phyloP scores from a whole-genome alignment of 1,140 invertebrate species.

The Drosophila novamexicana region DNA sequence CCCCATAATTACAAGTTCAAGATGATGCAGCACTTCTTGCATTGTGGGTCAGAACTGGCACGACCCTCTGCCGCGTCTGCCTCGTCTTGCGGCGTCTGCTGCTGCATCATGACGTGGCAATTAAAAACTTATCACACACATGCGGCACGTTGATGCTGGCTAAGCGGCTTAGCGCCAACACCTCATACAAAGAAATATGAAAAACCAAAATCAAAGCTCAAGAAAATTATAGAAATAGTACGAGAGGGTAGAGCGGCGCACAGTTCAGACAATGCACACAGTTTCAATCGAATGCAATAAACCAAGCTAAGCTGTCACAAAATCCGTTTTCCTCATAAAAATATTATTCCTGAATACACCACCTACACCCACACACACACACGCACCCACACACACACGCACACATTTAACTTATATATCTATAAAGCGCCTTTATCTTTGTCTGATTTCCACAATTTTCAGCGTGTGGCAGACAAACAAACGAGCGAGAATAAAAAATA shows the following conservation, averaged over 20 bases:
- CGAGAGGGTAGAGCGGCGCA: neutral
- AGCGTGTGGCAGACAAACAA: conserved; percentile 54
- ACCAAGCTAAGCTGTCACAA: conserved; percentile 66
- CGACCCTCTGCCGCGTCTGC: conserved; percentile 27
- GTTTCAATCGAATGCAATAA: conserved; percentile 66
- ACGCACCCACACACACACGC: neutral
- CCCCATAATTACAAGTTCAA: conserved; percentile 32
- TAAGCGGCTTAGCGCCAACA: conserved; percentile 54
- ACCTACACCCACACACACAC: neutral
- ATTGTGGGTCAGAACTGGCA: conserved; percentile 62
- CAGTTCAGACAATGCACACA: conserved; percentile 4
- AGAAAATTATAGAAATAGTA: conserved; percentile 13
- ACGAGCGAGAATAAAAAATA: conserved; percentile 4
- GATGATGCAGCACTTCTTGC: conserved; percentile 46
- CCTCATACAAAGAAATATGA: conserved; percentile 38
- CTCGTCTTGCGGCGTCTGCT: conserved; percentile 10
- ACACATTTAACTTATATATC: conserved; percentile 14
- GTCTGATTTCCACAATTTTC: conserved; percentile 41
- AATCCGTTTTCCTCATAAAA: conserved; percentile 71
- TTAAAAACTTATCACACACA: conserved; percentile 74
- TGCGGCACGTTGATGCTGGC: conserved; percentile 40
- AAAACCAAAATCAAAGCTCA: conserved; percentile 29
- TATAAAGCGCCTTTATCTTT: conserved; percentile 34
- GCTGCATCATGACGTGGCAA: conserved; percentile 66
- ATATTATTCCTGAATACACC: conserved; percentile 55